Conservation (phyloP, 2,888 invertebrate genomes). For the Scrobipalpa atriplicella region DNA sequence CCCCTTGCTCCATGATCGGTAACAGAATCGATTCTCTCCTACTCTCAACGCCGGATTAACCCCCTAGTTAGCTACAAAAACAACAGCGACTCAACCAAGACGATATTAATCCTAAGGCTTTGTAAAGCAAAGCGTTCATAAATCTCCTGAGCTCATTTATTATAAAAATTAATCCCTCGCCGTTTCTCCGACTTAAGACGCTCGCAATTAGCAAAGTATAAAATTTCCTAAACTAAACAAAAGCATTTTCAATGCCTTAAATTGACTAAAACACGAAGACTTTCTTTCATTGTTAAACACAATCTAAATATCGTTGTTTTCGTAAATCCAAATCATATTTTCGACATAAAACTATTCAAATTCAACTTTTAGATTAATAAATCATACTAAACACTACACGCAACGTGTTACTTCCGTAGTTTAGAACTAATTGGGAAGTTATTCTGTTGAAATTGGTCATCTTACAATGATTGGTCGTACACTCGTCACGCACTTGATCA, state of each 20-base stretch:
- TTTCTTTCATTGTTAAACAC: constrained; percentile 29
- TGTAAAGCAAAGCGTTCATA: constrained; percentile 39
- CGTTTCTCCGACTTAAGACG: constrained; percentile 13
- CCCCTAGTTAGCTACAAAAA: constrained; percentile 57
- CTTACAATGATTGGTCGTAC: constrained; percentile 47
- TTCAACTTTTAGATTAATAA: constrained; percentile 37
- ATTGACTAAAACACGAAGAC: constrained; percentile 5
- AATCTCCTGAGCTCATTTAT: constrained; percentile 42
- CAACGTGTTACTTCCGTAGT: constrained; percentile 41
- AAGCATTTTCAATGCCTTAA: constrained; percentile 21
- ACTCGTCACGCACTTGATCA: constrained; percentile 35
- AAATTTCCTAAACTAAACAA: not conserved
- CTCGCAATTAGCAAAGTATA: constrained; percentile 13
- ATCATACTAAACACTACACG: constrained; percentile 32
- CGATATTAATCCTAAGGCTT: constrained; percentile 43
- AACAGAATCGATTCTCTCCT: constrained; percentile 63
- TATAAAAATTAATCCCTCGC: constrained; percentile 31
- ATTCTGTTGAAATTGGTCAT: constrained; percentile 61
- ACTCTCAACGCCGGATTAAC: constrained; percentile 60
- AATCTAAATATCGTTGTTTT: constrained; percentile 38
- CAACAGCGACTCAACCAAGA: constrained; percentile 52
- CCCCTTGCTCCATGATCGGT: constrained; percentile 49
- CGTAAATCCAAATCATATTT: constrained; percentile 31
- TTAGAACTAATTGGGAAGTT: constrained; percentile 42
- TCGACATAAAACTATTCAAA: constrained; percentile 33